Conservation (phyloP, 2,797 vertebrate species). For the Lagorchestes hirsutus region DNA sequence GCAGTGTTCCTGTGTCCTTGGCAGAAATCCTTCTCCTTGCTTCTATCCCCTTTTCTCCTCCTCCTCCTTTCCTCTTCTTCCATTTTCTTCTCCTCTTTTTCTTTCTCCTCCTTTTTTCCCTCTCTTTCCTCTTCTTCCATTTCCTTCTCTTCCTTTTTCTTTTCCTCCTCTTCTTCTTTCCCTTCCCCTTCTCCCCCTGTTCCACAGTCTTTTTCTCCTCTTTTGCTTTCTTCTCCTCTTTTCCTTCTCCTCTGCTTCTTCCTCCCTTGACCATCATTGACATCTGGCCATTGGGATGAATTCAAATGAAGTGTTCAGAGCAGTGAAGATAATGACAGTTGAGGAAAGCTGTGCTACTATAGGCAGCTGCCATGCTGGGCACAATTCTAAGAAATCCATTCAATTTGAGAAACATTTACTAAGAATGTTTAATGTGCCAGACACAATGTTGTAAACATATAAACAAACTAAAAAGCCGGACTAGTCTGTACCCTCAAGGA, state of each 20-base stretch:
- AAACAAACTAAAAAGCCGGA: neutral
- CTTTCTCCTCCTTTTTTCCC: neutral
- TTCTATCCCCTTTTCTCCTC: neutral
- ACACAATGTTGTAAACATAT: neutral
- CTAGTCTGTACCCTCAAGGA: neutral
- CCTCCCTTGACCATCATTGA: neutral
- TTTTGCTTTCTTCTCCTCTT: neutral
- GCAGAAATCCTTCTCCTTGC: neutral
- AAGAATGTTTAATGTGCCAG: neutral
- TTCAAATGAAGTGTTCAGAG: neutral
- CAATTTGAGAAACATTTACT: neutral
- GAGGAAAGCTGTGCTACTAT: neutral
- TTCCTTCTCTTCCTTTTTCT: neutral
- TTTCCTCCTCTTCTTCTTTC: neutral
- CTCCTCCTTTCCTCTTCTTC: neutral
- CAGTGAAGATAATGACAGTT: neutral
- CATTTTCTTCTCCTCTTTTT: neutral
- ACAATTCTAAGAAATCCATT: neutral
- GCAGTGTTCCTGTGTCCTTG: conserved; percentile 45
- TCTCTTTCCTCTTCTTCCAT: neutral
- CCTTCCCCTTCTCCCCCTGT: neutral
- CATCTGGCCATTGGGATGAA: neutral
- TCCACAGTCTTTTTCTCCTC: no score
- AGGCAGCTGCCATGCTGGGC: neutral
- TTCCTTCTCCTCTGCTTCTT: neutral